Conservation (phyloP, 1,140 invertebrate species). For the Wiebesia pumilae region DNA sequence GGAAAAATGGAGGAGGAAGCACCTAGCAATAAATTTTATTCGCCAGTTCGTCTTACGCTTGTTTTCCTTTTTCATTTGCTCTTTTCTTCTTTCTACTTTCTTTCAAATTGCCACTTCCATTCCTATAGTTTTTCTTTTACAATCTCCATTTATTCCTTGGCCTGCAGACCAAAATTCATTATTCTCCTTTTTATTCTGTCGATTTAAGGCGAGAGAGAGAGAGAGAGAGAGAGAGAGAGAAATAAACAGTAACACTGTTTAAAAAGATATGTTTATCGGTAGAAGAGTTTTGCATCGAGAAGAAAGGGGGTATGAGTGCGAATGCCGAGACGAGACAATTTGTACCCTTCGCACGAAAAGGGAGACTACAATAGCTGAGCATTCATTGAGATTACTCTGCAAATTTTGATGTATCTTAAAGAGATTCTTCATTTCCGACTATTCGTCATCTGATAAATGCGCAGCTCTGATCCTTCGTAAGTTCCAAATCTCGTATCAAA, state of each 20-base stretch:
- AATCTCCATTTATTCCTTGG: slow-evolving; percentile 27
- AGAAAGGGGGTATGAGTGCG: neutral
- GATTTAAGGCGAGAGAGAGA: slow-evolving; percentile 2
- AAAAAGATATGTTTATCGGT: neutral
- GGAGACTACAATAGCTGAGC: too few relatives aligned
- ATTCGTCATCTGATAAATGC: slow-evolving; percentile 39
- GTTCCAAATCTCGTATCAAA: neutral
- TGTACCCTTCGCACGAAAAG: slow-evolving; percentile 38
- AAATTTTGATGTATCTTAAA: slow-evolving; percentile 42
- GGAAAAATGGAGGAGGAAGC: slow-evolving; percentile 41
- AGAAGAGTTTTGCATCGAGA: neutral
- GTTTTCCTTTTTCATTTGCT: slow-evolving; percentile 30
- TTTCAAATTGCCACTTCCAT: slow-evolving; percentile 42
- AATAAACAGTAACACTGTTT: slow-evolving; percentile 7
- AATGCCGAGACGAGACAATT: slow-evolving; percentile 40
- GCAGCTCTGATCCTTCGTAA: neutral
- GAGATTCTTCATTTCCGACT: slow-evolving; percentile 12
- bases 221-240: too few relatives aligned
- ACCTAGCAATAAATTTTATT: slow-evolving; percentile 59
- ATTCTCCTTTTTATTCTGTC: slow-evolving; percentile 24
- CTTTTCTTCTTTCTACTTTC: neutral
- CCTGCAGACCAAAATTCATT: slow-evolving; percentile 38
- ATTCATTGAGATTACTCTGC: slow-evolving; percentile 47
- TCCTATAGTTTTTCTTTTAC: neutral
- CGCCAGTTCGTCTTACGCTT: slow-evolving; percentile 48